Conservation (phyloP, 2,888 invertebrate species). For the Luperina testacea region DNA sequence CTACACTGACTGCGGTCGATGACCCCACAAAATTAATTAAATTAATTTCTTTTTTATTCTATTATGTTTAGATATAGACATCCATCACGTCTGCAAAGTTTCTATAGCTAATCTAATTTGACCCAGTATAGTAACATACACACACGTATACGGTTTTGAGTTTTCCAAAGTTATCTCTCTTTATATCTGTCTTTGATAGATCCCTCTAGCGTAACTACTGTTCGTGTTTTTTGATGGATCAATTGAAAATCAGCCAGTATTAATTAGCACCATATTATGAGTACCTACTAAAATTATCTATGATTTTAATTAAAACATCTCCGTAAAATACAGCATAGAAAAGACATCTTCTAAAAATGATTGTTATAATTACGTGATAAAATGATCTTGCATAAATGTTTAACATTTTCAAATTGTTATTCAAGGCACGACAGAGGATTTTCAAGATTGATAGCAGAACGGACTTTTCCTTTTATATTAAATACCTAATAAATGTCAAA, state of each 20-base stretch:
- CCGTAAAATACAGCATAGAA: neutral
- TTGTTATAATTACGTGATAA: neutral
- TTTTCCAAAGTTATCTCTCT: neutral
- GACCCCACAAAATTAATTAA: too few species aligned
- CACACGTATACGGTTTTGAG: neutral
- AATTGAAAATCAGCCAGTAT: neutral
- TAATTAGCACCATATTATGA: neutral
- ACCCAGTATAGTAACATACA: neutral
- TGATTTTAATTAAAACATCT: neutral
- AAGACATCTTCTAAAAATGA: neutral
- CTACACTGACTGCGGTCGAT: too few species aligned
- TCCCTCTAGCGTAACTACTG: neutral
- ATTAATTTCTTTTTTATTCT: too few species aligned
- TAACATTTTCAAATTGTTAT: conserved; percentile 46
- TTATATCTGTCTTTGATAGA: neutral
- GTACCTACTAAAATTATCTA: neutral
- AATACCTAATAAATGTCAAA: conserved; percentile 36
- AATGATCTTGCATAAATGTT: conserved; percentile 7
- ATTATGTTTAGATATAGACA: too few species aligned
- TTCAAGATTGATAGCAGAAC: conserved; percentile 37
- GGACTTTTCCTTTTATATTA: conserved; percentile 40
- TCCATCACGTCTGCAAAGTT: too few species aligned
- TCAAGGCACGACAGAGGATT: conserved; percentile 45
- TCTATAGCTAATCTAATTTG: too few species aligned
- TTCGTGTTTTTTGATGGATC: neutral